Base-by-base conservation (phyloP, 2,888 invertebrate species). In the Chouioia cunea region DNA sequence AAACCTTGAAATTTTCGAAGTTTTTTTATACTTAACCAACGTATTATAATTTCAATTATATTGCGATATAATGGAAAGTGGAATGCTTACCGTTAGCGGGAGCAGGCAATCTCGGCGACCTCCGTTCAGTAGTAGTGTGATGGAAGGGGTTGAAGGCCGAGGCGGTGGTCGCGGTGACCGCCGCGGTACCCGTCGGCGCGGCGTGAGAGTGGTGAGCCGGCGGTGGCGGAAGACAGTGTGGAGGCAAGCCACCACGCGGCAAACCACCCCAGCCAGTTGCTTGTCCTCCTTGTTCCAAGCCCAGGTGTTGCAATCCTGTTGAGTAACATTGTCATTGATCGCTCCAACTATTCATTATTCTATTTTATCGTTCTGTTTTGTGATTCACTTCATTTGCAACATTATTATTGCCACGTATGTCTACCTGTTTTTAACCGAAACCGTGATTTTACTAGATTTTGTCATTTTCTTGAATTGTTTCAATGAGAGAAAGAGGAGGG, bases 81-180 rank as follows among this genome's bases (percentile, higher is more conserved):
- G 36, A 36, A 10, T 59, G 58, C 20, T 76, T 73, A 82, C 81
- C 81, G 62, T 78, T 78, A 62, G 76, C 73, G 48, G 77, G 59
- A 4, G 75, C 80, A 62, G 84, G 78, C 58, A 85, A 71, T 74
- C 84, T 80, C 53, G 85, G 85, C 47, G 84, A 85, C 77, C 85
- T 81, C 48, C 84, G 83, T 71, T 85, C 85, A 71, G 83, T 83
- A 71, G 83, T 83, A 44, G 80, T 79, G 62, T 85, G 84, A 73
- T 85, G 85, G 73, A 85, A 85, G 72, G 84, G 85, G 74, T 85
- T 85, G 77, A 85, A 85, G 66, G 85, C 85, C 65, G 85, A 85
- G 59, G 82, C 81, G 52, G 64, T 52, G 46, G 65, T 58, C 22
- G 73, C 79, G 62, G 79, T 77, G 64, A 82, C 75, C 22, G 82